Evolutionary conservation across 2,113 vertebrate genomes (phyloP).

Genomic region (Brachyhypopomus occidentalis): DNA sequence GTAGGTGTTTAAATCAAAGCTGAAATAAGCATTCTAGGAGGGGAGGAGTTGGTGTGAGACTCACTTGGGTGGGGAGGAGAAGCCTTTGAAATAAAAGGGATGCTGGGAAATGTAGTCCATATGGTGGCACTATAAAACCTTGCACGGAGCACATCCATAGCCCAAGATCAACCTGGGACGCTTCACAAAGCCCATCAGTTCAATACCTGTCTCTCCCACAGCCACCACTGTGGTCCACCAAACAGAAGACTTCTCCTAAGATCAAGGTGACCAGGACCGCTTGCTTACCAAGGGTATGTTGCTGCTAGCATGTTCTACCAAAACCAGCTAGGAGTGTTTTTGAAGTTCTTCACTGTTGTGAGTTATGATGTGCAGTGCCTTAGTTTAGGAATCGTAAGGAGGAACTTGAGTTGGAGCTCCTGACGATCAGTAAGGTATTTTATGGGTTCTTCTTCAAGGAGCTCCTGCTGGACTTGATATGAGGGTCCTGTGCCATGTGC

Average conservation of each 20-base stretch:
- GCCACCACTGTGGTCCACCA: conserved; percentile 5
- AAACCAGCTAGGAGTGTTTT: not conserved
- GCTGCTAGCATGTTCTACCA: not conserved
- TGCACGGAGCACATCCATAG: conserved; percentile 51
- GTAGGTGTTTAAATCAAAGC: conserved; percentile 74
- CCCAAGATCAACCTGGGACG: conserved; percentile 38
- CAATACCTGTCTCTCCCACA: not conserved
- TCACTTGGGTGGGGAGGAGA: conserved; percentile 62
- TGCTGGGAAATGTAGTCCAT: conserved; percentile 70
- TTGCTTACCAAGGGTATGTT: conserved; percentile 62
- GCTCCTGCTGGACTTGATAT: conserved; percentile 59
- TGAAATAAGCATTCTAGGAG: conserved; percentile 49
- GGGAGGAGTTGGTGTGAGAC: conserved; percentile 59
- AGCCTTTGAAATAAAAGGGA: conserved; percentile 68
- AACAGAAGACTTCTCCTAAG: conserved; percentile 31
- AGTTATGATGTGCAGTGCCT: not conserved
- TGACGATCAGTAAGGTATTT: not conserved
- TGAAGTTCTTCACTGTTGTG: not conserved
- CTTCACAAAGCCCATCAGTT: conserved; percentile 25
- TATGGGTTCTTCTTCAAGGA: conserved; percentile 10
- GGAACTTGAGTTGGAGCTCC: not conserved
- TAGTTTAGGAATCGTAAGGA: not conserved
- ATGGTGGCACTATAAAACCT: conserved; percentile 69
- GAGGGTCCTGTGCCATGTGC: conserved; percentile 64
- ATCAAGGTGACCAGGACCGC: conserved; percentile 29